Percentiles rank a stretch among this genome's conserved stretches.
phyloP scores from a whole-genome alignment of 2,888 invertebrate genomes.

The Pammene aurita region DNA sequence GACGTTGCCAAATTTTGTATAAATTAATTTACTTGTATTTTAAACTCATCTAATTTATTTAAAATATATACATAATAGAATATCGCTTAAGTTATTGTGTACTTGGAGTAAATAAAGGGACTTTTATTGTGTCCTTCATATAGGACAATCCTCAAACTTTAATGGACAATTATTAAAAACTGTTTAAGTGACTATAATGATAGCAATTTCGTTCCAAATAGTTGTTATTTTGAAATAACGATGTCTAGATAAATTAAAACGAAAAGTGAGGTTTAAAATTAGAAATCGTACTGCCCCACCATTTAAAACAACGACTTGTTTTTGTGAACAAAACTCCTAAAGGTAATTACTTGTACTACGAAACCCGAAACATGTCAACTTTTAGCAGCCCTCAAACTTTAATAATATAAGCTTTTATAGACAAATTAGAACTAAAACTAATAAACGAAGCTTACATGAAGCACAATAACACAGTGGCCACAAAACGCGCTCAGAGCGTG shows the following conservation, averaged over 20 bases:
- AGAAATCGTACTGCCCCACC: not conserved
- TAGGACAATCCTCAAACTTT: not conserved
- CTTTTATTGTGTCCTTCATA: too few relatives aligned
- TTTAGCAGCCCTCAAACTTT: not conserved
- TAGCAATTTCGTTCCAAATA: not conserved
- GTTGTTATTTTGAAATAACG: not conserved
- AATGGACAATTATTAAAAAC: not conserved
- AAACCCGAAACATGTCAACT: not conserved
- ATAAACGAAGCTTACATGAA: not conserved
- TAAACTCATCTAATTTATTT: too few relatives aligned
- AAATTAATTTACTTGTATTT: too few relatives aligned
- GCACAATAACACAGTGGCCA: too few relatives aligned
- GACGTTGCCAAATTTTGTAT: too few relatives aligned
- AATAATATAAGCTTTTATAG: not conserved
- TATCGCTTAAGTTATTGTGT: too few relatives aligned
- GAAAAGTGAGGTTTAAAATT: not conserved
- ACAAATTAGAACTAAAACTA: conserved; percentile 15
- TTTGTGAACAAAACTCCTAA: not conserved
- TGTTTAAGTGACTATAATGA: not conserved
- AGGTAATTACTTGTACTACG: not conserved
- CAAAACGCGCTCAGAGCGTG: too few relatives aligned
- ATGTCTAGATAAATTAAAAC: conserved; percentile 3
- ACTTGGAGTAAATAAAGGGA: too few relatives aligned
- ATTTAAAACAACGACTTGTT: not conserved
- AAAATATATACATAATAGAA: too few relatives aligned